Evolutionary conservation across 2,113 vertebrate genomes (phyloP).

Genomic region (Pristiophorus japonicus): DNA sequence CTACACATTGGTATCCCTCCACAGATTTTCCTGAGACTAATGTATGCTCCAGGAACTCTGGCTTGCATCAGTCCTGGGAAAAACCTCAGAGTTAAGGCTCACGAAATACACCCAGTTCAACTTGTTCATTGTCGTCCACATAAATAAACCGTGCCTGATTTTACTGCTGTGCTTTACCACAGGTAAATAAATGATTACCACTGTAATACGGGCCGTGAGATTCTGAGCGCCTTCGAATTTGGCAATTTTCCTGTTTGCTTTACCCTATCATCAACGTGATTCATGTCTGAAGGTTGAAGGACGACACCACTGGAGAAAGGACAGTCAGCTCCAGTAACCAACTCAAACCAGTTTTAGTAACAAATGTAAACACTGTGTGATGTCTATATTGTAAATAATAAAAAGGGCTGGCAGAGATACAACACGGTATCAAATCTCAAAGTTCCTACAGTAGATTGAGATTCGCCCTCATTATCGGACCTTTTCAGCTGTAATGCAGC

Average conservation of each 20-base stretch:
- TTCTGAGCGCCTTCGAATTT: background rate
- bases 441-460: background rate
- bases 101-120: background rate
- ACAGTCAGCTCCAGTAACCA: background rate
- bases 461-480: background rate
- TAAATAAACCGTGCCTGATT: background rate
- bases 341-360: background rate
- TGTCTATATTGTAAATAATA: constrained; percentile 20
- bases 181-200: background rate
- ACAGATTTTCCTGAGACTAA: background rate
- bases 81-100: background rate
- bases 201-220: background rate
- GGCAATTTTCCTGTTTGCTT: background rate
- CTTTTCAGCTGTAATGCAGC: background rate
- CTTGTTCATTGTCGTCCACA: too few relatives aligned
- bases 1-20: background rate
- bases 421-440: background rate
- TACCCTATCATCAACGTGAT: background rate
- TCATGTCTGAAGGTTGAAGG: background rate
- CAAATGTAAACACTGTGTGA: background rate
- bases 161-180: background rate
- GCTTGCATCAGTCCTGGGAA: background rate
- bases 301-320: background rate
- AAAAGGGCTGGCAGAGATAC: background rate
- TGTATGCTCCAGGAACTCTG: background rate